phyloP scores from a whole-genome alignment of 1,140 invertebrate genomes.

The Nasonia vitripennis region DNA sequence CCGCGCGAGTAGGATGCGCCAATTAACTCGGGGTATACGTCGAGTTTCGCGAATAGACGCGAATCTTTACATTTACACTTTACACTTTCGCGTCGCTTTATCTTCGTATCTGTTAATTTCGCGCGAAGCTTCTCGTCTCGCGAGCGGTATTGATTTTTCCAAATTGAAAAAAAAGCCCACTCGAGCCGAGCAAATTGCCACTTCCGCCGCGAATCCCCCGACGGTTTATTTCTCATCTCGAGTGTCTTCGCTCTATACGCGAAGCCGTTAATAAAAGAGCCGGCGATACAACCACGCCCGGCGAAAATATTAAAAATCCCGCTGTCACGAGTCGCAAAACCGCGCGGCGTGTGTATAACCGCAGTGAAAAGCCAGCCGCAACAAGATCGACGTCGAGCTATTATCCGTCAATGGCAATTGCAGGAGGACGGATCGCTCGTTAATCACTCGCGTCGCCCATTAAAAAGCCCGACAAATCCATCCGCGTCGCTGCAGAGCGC shows the following conservation, averaged over 20 bases:
- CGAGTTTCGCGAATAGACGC: too few relatives aligned
- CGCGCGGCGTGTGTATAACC: too few relatives aligned
- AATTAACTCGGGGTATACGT: background rate
- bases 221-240: background rate
- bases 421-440: background rate
- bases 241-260: background rate
- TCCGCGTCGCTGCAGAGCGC: background rate
- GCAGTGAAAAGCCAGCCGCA: too few relatives aligned
- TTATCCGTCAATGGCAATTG: background rate
- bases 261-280: too few relatives aligned
- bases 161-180: background rate
- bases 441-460: background rate
- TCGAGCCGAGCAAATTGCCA: background rate
- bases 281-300: too few relatives aligned
- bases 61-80: too few relatives aligned
- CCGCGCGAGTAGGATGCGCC: background rate
- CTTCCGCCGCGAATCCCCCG: background rate
- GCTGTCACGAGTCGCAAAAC: too few relatives aligned
- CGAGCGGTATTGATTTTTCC: background rate
- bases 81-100: too few relatives aligned
- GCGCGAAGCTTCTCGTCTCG: too few relatives aligned
- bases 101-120: too few relatives aligned
- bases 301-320: too few relatives aligned
- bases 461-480: background rate
- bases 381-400: background rate